Evolutionary conservation across 53 echinoderm and acorn worm genomes (phyloP), one percentile per base, ranked within the genome.

Genomic region (Apostichopus leukothele): DNA sequence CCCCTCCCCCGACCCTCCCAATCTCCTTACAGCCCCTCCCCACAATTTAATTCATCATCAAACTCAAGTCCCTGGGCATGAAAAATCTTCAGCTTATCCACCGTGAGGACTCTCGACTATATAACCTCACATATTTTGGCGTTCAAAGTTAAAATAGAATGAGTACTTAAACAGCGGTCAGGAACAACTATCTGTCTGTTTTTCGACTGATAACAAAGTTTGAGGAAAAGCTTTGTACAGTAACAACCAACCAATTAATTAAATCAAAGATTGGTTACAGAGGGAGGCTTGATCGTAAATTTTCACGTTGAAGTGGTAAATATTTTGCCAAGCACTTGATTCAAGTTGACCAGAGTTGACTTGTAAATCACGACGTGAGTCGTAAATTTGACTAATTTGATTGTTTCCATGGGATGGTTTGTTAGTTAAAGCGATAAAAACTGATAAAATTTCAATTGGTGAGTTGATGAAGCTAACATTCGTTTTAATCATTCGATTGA

Each of bases 371-470:
- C 18, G 71, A 3, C 81, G 22, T 81, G 81, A 57, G 60, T 59
- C 81, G 52, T 59, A 53, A 81, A 51, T 22, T 81, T 54, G 81
- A 81, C 81, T 81, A 81, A 81, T 81, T 81, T 81, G 81, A 23
- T 81, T 81, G 59, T 81, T 81, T 20, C 19, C 51, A 14, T 57
- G 59, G 59, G 59, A 81, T 51, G 60, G 55, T 55, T 55, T 81
- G 81, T 81, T 81, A 81, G 81, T 54, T 71, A 81, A 53, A 55
- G 59, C 81, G 81, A 81, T 81, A 19, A 53, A 71, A 71, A 60
- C 9, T 57, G 81, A 81, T 81, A 81, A 81, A 9, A 81, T 22
- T 54, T 7, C 81, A 81, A 81, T 81, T 81, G 81, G 7, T 55
- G 4, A 16, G 12, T 6, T 52, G 81, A 54, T 55, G 53, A n/a